Base-by-base conservation (phyloP, 1,140 invertebrate species). In the Antheraea mylitta region DNA sequence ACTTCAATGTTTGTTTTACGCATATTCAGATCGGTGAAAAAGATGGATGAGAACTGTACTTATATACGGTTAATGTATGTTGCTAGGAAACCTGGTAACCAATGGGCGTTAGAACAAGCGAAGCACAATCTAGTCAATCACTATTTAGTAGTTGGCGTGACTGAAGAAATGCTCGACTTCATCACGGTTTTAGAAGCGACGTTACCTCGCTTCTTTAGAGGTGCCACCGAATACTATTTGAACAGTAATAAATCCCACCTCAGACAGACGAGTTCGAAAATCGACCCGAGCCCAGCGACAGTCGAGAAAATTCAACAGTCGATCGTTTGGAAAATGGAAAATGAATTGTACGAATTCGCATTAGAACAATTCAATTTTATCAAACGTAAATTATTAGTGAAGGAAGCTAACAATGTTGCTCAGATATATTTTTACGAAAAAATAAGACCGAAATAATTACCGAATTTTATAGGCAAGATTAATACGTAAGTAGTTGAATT, bases 311-410 rank as follows among this genome's bases (percentile, higher is more conserved):
- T 96, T 85, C 95, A 95, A 91, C 94, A 95, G 79, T 96, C 97
- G 3, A 93, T 93, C 59, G 95, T 99, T 7, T 99, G 98, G 98
- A 96, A 97, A 93, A 98, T 99, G 98, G 99, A 99, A 91, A 98
- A 98, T 88, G 98, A 99, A 86, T 94, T 99, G 48, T 99, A 99
- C 81, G 96, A 99, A 80, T 99, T 99, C 93, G 98, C 97, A 11
- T 83, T 96, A 53, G 94, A 96, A 81, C 97, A 99, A 79, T 99
- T 99, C 89, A 96, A 98, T 86, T 98, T 97, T 91, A 93, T 97
- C 0, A 98, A 97, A 86, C 96, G 95, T 78, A 93, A 95, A 82
- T 94, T 90, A 79, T 93, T 93, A 58, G 90, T 90, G 78, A 95
- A 93, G 88, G 95, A 95, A 65, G 90, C 94, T 22, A 94, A 94